Conservation (phyloP, 2,113 vertebrate genomes). For the Riparia riparia region DNA sequence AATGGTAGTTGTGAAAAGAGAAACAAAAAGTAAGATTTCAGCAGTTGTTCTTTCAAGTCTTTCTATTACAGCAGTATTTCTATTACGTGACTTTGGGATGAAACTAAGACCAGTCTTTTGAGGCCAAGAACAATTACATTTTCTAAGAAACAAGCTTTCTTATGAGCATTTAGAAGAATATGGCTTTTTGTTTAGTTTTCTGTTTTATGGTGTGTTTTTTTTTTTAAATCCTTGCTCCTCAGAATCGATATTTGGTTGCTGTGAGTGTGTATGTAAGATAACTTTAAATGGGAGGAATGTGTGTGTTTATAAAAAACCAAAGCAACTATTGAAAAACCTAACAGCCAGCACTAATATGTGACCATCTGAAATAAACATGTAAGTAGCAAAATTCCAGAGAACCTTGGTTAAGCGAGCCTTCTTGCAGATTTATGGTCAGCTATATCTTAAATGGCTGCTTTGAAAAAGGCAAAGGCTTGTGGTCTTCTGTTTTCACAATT, state of each 20-base stretch:
- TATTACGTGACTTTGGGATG: background rate
- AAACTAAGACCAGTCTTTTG: background rate
- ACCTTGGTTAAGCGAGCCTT: background rate
- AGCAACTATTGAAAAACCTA: background rate
- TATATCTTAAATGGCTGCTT: background rate
- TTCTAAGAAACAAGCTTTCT: background rate
- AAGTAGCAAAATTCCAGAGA: background rate
- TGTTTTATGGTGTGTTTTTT: background rate
- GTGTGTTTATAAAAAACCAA: background rate
- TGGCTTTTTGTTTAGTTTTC: background rate
- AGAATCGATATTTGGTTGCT: background rate
- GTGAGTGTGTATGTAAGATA: background rate
- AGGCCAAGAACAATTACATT: background rate
- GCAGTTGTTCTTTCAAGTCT: background rate
- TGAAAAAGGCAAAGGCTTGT: background rate
- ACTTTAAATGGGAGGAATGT: background rate
- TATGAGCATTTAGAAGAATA: background rate
- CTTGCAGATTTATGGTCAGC: background rate
- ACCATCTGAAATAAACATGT: background rate
- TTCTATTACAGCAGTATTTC: background rate
- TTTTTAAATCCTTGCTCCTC: background rate
- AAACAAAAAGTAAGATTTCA: constrained; percentile 9
- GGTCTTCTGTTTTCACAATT: background rate
- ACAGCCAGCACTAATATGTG: background rate
- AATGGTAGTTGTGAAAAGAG: background rate